Percentiles rank a stretch among this genome's conserved stretches.
Evolutionary conservation across 2,888 invertebrate species (phyloP).

Genomic region (Harpagoxenus sublaevis): DNA sequence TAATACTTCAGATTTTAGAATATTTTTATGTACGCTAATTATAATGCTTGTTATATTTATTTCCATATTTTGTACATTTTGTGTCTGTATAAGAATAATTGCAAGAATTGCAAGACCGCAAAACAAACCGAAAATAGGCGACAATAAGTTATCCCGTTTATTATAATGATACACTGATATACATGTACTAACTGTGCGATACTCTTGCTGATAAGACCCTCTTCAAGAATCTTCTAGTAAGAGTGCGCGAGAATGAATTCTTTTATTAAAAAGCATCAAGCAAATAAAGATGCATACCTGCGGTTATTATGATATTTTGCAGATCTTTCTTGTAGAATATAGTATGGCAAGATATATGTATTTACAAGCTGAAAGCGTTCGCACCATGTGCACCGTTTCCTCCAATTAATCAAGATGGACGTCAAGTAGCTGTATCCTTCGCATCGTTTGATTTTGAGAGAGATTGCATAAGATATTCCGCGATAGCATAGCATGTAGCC

Average conservation of each 20-base stretch:
- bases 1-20: not conserved
- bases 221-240: not conserved
- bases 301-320: not conserved
- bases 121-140: slow-evolving; percentile 8
- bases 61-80: not conserved
- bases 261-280: not conserved
- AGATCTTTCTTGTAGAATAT: not conserved
- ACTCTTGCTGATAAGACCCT: slow-evolving; percentile 6
- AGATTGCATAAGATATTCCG: slow-evolving; percentile 55
- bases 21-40: not conserved
- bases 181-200: not conserved
- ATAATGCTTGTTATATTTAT: not conserved
- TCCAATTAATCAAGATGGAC: slow-evolving; percentile 35
- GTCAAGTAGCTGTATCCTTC: slow-evolving; percentile 73
- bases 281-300: not conserved
- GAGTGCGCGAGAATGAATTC: not conserved
- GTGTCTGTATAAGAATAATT: not conserved
- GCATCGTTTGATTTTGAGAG: slow-evolving; percentile 59
- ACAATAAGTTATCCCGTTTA: slow-evolving; percentile 13
- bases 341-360: not conserved
- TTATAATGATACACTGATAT: not conserved
- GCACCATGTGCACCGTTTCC: not conserved
- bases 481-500: slow-evolving; percentile 56
- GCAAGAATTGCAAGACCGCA: not conserved
- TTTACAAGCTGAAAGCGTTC: not conserved